Conservation (phyloP, 2,888 invertebrate genomes). For the Drosophila hamatofila region DNA sequence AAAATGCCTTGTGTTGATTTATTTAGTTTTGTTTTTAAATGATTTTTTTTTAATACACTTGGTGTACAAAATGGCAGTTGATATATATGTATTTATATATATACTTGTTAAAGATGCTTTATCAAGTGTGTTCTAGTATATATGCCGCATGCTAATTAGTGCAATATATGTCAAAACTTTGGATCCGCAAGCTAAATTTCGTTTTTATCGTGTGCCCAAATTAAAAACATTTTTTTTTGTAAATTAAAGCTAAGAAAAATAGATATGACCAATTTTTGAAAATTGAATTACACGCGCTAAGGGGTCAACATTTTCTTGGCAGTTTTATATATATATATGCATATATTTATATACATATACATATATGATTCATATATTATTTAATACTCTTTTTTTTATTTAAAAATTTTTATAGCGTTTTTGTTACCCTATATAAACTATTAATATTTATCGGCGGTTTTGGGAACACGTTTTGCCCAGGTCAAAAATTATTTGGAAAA, state of each 20-base stretch:
- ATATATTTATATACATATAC: conserved; percentile 11
- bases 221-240: neutral
- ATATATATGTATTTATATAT: conserved; percentile 66
- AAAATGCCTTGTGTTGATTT: conserved; percentile 35
- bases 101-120: conserved; percentile 53
- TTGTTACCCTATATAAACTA: conserved; percentile 76
- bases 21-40: conserved; percentile 22
- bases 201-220: conserved; percentile 3
- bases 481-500: conserved; percentile 36
- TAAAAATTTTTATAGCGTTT: conserved; percentile 43
- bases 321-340: conserved; percentile 47
- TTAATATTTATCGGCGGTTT: conserved; percentile 81
- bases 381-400: conserved; percentile 35
- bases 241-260: neutral
- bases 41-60: conserved; percentile 70
- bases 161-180: conserved; percentile 50
- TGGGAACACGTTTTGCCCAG: conserved; percentile 77
- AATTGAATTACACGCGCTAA: conserved; percentile 54
- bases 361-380: conserved; percentile 34
- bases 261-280: conserved; percentile 42
- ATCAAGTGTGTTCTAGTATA: conserved; percentile 63
- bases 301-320: conserved; percentile 78
- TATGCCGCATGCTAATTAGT: conserved; percentile 63
- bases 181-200: conserved; percentile 43
- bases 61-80: conserved; percentile 84